Evolutionary conservation across 2,888 invertebrate species (phyloP).

Genomic region (Chalcis sispes): DNA sequence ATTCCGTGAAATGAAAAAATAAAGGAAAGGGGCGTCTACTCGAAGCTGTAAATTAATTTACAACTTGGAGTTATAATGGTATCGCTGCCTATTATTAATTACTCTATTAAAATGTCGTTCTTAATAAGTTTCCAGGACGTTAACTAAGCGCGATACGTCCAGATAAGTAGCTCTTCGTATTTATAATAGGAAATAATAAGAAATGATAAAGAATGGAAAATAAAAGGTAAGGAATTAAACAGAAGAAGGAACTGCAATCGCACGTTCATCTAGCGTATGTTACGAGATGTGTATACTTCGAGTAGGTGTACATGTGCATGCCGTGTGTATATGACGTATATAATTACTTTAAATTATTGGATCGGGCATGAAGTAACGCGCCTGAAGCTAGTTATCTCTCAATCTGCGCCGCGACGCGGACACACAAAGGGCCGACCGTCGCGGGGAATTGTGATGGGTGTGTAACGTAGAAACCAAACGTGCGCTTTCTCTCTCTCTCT

Average conservation of each 20-base stretch:
- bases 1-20: neutral
- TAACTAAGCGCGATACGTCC: conserved; percentile 28
- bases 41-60: conserved; percentile 43
- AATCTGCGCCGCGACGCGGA: conserved; percentile 62
- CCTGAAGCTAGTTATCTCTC: conserved; percentile 72
- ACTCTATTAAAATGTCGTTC: conserved; percentile 39
- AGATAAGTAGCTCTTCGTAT: conserved; percentile 27
- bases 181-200: neutral
- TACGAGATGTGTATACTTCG: neutral
- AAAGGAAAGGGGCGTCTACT: conserved; percentile 15
- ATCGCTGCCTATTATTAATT: conserved; percentile 41
- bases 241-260: conserved; percentile 21
- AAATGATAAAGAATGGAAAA: neutral
- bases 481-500: too few species aligned
- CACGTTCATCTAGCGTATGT: conserved; percentile 9
- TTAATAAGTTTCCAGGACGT: conserved; percentile 43
- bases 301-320: neutral
- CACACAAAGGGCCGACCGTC: conserved; percentile 18
- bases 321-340: too few species aligned
- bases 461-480: conserved; percentile 11
- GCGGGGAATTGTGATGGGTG: conserved; percentile 37
- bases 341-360: conserved; percentile 72
- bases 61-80: neutral
- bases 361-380: conserved; percentile 65
- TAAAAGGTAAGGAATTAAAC: neutral